Conservation (phyloP, 1,140 invertebrate genomes). For the Parasteatoda tepidariorum region DNA sequence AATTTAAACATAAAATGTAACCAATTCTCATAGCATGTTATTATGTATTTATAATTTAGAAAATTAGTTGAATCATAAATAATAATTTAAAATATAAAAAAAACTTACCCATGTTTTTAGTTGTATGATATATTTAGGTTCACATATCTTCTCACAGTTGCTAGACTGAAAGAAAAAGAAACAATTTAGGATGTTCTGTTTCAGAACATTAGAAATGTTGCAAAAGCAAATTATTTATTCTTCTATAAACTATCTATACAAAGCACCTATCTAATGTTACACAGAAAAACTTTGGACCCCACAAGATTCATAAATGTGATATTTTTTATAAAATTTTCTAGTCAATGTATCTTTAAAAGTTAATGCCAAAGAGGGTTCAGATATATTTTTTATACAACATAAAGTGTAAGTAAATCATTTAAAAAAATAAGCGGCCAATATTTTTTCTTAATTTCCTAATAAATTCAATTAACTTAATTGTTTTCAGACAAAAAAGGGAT, state of each 20-base stretch:
- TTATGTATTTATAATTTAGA: too few species aligned
- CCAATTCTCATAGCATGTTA: too few species aligned
- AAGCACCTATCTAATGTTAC: neutral
- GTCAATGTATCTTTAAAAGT: neutral
- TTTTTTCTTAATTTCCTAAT: too few species aligned
- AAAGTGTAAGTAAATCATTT: too few species aligned
- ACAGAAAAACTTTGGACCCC: neutral
- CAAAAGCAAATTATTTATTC: neutral
- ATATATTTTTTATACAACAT: too few species aligned
- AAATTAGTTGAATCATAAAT: too few species aligned
- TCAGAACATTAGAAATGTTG: neutral
- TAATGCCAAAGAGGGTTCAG: too few species aligned
- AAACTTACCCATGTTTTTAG: conserved; percentile 29
- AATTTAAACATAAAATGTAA: too few species aligned
- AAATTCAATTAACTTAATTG: too few species aligned
- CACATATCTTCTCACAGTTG: conserved; percentile 36
- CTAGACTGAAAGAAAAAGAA: conserved; percentile 11
- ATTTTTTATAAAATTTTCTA: neutral
- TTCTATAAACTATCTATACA: neutral
- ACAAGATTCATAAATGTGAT: neutral
- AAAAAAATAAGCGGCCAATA: too few species aligned
- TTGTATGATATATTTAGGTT: conserved; percentile 19
- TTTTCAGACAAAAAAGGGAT: too few species aligned
- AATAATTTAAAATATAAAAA: neutral
- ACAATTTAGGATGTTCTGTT: too few species aligned